Conservation (phyloP, 1,140 invertebrate species). For the Dendrolimus punctatus region DNA sequence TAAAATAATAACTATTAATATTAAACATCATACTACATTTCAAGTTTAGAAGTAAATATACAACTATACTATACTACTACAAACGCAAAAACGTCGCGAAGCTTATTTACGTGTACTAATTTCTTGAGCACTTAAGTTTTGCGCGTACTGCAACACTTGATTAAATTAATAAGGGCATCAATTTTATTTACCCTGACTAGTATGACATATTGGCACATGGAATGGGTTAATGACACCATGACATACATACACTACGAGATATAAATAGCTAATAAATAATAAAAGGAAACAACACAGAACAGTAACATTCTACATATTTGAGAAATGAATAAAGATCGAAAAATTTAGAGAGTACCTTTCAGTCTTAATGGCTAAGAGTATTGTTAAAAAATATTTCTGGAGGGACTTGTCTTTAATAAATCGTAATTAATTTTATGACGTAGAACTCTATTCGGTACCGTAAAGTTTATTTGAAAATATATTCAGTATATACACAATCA, state of each 20-base stretch:
- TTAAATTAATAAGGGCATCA: constrained; percentile 27
- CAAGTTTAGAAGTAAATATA: too few species aligned
- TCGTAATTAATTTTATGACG: constrained; percentile 28
- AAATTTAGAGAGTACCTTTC: constrained; percentile 44
- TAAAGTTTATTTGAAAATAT: constrained; percentile 46
- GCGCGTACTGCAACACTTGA: constrained; percentile 6
- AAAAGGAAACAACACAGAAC: neutral
- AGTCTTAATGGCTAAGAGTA: constrained; percentile 65
- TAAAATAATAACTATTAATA: too few species aligned
- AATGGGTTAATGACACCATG: constrained; percentile 38
- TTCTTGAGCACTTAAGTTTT: too few species aligned
- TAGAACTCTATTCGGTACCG: constrained; percentile 43
- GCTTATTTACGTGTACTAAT: too few species aligned
- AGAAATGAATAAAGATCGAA: constrained; percentile 8
- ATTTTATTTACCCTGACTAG: constrained; percentile 51
- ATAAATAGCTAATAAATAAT: constrained; percentile 12
- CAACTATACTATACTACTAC: too few species aligned
- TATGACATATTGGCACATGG: constrained; percentile 47
- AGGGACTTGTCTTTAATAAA: constrained; percentile 62
- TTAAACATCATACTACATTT: too few species aligned
- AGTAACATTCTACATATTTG: neutral
- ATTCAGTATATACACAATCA: constrained; percentile 42
- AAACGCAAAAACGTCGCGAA: too few species aligned
- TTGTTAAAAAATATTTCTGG: constrained; percentile 58
- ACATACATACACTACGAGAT: constrained; percentile 25